Evolutionary conservation across 2,888 invertebrate genomes (phyloP), one percentile per base, ranked within the genome.

Genomic region (Poecilus cupreus): DNA sequence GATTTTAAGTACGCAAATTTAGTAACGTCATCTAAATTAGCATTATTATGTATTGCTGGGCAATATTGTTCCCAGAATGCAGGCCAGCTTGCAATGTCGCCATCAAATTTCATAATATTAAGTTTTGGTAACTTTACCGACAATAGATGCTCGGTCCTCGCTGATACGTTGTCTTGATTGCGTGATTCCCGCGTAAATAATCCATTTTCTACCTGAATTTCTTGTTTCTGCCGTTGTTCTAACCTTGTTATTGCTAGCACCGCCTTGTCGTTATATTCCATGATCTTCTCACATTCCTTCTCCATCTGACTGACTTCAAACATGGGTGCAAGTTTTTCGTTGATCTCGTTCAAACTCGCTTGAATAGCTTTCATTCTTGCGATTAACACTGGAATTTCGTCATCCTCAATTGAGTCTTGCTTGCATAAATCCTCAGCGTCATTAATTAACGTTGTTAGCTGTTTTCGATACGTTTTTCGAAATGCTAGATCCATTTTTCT

Each of bases 341-440:
- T 32, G 8, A 32, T n/a, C 24, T 26, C 32, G 10, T 26, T n/a
- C 20, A 64, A 64, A n/a, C 18, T 4, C n/a, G 6, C 3, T 64
- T 64, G 64, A 4, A 64, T 8, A 4, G 8, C 64, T 4, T 32
- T 64, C 5, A 64, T 13, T 26, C n/a, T 24, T 37, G 26, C 11
- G n/a, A 16, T 54, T 32, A 64, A n/a, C 32, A 64, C 32, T 64
- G 64, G 64, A 24, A 64, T 26, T 64, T 64, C 64, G 10, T 64
- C 16, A 3, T 16, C 13, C 1, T 60, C 22, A 26, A n/a, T n/a
- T n/a, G n/a, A n/a, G n/a, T n/a, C n/a, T n/a, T n/a, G n/a, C n/a
- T n/a, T n/a, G n/a, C n/a, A n/a, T n/a, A n/a, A n/a, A n/a, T n/a
- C n/a, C n/a, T n/a, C n/a, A n/a, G n/a, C n/a, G n/a, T n/a, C n/a